A percentile compares a stretch with the other conserved stretches of the same genome.
phyloP scores from a whole-genome alignment of 2,113 vertebrate genomes.

The Oophaga pumilio region DNA sequence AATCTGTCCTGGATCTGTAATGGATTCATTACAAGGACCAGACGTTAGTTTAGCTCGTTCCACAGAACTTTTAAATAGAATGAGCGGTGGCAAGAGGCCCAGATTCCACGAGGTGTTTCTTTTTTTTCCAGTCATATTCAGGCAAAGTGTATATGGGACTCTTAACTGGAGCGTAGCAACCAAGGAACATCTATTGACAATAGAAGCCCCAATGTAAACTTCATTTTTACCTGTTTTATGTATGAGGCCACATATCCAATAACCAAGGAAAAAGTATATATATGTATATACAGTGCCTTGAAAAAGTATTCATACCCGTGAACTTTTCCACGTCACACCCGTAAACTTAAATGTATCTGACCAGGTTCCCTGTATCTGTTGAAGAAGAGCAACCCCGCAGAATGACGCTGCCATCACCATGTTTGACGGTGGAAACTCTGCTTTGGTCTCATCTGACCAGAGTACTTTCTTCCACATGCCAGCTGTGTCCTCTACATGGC shows the following conservation, averaged over 20 bases:
- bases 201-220: not conserved
- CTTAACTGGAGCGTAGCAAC: not conserved
- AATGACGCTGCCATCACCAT: too few species aligned
- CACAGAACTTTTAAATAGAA: conserved; percentile 35
- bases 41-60: not conserved
- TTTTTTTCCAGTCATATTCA: conserved; percentile 1
- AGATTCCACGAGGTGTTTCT: not conserved
- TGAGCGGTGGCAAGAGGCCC: not conserved
- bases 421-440: too few species aligned
- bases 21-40: conserved; percentile 3
- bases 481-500: too few species aligned
- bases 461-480: too few species aligned
- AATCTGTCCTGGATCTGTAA: not conserved
- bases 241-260: not conserved
- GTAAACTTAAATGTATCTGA: too few species aligned
- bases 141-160: not conserved
- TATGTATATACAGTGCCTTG: not conserved
- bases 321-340: too few species aligned
- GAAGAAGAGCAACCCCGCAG: too few species aligned
- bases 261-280: not conserved
- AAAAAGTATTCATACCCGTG: too few species aligned
- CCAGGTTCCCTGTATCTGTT: too few species aligned
- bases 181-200: not conserved
- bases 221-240: not conserved
- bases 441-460: too few species aligned